Conservation (phyloP, 2,888 invertebrate genomes). For the Pristionchus japonicus region DNA sequence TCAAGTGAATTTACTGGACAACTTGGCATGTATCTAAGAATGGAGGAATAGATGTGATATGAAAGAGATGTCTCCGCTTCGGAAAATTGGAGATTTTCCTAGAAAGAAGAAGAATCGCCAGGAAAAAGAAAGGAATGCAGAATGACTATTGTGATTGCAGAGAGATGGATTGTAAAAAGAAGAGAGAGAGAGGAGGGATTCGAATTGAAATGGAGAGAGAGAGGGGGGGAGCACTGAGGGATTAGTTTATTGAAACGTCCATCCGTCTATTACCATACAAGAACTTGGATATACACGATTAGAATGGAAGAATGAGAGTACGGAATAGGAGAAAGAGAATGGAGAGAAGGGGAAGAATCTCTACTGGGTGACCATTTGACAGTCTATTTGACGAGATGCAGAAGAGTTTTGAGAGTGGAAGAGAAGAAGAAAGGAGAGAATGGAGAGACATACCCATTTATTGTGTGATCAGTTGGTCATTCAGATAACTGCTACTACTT, state of each 20-base stretch:
- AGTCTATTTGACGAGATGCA: conserved; percentile 11
- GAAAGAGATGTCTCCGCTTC: too few species aligned
- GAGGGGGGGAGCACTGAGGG: neutral
- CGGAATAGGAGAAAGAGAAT: neutral
- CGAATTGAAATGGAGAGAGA: neutral
- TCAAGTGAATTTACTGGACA: too few species aligned
- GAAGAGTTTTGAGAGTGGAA: neutral
- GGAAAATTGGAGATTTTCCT: neutral
- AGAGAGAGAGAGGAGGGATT: conserved; percentile 9
- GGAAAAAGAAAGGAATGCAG: neutral
- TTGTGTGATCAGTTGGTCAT: neutral
- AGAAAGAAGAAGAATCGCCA: neutral
- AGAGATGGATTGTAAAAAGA: conserved; percentile 27
- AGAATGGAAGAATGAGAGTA: neutral
- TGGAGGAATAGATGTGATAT: neutral
- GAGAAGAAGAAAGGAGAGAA: neutral
- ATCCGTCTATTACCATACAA: neutral
- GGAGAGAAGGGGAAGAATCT: neutral
- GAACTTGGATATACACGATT: neutral
- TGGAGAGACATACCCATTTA: neutral
- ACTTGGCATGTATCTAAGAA: too few species aligned
- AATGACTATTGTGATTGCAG: neutral
- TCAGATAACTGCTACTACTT: neutral
- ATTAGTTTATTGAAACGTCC: conserved; percentile 5
- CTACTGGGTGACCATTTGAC: neutral